Evolutionary conservation across 1,140 invertebrate species (phyloP).

Genomic region (Hylyphantes graminicola): DNA sequence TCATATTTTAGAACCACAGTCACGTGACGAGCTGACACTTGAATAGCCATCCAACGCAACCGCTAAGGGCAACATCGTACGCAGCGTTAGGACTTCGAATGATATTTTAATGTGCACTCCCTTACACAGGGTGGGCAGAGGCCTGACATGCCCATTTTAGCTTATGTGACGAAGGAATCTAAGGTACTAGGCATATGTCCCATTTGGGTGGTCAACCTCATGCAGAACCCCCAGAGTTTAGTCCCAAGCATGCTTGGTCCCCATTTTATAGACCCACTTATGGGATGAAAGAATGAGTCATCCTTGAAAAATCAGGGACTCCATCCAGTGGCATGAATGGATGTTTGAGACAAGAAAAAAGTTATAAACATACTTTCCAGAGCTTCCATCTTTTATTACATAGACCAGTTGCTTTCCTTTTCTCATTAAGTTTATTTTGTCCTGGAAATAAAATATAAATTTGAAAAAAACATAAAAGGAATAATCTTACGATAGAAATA

Average conservation of each 20-base stretch:
- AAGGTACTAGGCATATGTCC: too few relatives aligned
- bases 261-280: too few relatives aligned
- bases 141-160: too few relatives aligned
- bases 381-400: slow-evolving; percentile 75
- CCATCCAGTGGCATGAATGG: background rate
- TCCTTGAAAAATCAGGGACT: background rate
- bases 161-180: too few relatives aligned
- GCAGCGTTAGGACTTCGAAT: background rate
- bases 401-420: slow-evolving; percentile 75
- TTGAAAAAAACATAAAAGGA: background rate
- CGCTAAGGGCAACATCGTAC: background rate
- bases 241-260: too few relatives aligned
- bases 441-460: slow-evolving; percentile 67
- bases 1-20: too few relatives aligned
- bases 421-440: slow-evolving; percentile 74
- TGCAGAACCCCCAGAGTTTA: too few relatives aligned
- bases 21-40: background rate
- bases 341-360: background rate
- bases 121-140: too few relatives aligned
- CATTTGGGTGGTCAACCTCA: too few relatives aligned
- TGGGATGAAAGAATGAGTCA: too few relatives aligned
- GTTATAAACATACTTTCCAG: slow-evolving; percentile 72
- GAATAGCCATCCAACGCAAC: background rate
- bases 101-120: background rate
- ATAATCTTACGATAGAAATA: too few relatives aligned